Evolutionary conservation across 2,113 vertebrate species (phyloP).

Genomic region (Proterorhinus semilunaris): DNA sequence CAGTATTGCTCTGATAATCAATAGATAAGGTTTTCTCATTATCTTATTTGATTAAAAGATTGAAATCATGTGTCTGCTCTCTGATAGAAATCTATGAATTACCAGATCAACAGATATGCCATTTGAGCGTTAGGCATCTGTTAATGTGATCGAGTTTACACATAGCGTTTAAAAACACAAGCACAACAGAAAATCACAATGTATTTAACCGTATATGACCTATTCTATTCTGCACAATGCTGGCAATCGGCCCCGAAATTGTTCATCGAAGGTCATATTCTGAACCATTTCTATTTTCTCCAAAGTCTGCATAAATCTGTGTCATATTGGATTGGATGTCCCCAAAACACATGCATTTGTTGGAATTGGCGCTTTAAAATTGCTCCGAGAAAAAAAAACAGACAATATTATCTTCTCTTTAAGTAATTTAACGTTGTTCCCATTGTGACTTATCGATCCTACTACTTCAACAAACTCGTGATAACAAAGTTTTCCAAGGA

Average conservation of each 20-base stretch:
- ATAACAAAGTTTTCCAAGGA: not conserved
- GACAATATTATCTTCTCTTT: not conserved
- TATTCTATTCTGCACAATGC: not conserved
- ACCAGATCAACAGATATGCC: not conserved
- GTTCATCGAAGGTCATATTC: too few species aligned
- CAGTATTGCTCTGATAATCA: not conserved
- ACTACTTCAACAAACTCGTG: not conserved
- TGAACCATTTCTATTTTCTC: too few species aligned
- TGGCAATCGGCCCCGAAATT: too few species aligned
- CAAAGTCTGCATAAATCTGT: too few species aligned
- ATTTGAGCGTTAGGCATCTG: slow-evolving; percentile 1
- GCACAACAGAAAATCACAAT: not conserved
- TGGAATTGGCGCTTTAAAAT: too few species aligned
- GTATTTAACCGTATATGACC: not conserved
- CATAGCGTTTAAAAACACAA: not conserved
- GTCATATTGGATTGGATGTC: too few species aligned
- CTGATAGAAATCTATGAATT: not conserved
- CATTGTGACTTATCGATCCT: not conserved
- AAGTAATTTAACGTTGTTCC: not conserved
- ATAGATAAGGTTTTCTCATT: not conserved
- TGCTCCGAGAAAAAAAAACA: too few species aligned
- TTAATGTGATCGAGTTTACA: not conserved
- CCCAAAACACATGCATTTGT: too few species aligned
- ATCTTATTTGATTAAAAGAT: slow-evolving; percentile 4
- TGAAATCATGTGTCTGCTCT: not conserved